Evolutionary conservation across 2,113 vertebrate genomes (phyloP), one percentile per base, ranked within the genome.

Genomic region (Daboia siamensis): DNA sequence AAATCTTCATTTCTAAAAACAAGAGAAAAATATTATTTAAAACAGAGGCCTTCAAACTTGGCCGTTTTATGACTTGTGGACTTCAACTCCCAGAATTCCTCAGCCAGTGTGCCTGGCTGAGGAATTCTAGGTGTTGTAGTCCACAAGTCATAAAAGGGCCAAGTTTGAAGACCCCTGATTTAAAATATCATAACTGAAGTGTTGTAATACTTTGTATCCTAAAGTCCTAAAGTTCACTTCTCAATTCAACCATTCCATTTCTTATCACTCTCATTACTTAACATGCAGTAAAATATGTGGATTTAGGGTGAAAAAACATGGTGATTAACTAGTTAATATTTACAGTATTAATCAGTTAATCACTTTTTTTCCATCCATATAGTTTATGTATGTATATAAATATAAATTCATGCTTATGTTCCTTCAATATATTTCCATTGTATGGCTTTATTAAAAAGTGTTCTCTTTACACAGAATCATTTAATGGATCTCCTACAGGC

Each of bases 401-500:
- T 69, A 12, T 69, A 69, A 69, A 33, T 80, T 20, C 33, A 21
- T 21, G 6, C 6, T 44, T 80, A 80, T 21, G 17, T 39, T 56
- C 55, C 54, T 55, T 55, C 15, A 56, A 87, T 20, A 0, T 88
- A 80, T 80, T 80, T 80, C 7, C 33, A 39, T 39, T 80, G 2
- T 80, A 80, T 39, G 33, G 33, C 33, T 80, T 80, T 39, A 39
- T 21, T 7, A 69, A 88, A 56, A 55, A 88, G 13, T 57, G 2
- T 39, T 57, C 20, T 88, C 8, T 52, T 33, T 48, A 86, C 29
- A 56, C 94, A 99, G 99, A 99, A 95, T 99, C 99, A 87, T 99
- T 99, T 96, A 99, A 99, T 90, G 99, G 99, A 5, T 99, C 99
- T 93, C 99, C 99, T 84, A 99, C 99, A 57, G 98, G 99, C 96